Conservation (phyloP, 2,113 vertebrate genomes). For the Elephas maximus region DNA sequence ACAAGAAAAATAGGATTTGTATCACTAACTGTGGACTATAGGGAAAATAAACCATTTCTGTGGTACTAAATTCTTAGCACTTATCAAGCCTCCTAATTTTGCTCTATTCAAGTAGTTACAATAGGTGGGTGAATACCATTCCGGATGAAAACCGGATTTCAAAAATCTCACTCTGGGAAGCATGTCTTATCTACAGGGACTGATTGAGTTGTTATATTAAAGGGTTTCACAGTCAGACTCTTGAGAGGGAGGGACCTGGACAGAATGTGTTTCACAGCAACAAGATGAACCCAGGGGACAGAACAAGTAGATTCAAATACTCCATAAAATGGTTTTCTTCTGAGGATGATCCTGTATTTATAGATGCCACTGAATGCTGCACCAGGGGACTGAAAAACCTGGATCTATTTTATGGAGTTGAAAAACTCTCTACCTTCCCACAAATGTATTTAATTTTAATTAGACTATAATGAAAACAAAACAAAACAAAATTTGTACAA, state of each 20-base stretch:
- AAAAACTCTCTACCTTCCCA: conserved; percentile 28
- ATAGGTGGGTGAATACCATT: conserved; percentile 66
- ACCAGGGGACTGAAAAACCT: not conserved
- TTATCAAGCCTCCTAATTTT: conserved; percentile 72
- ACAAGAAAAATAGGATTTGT: conserved; percentile 77
- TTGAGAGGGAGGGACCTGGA: conserved; percentile 46
- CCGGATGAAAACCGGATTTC: conserved; percentile 51
- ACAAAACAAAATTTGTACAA: conserved; percentile 5
- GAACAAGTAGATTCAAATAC: conserved; percentile 57
- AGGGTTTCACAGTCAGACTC: conserved; percentile 82
- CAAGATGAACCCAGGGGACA: not conserved
- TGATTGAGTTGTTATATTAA: conserved; percentile 55
- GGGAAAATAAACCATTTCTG: conserved; percentile 76
- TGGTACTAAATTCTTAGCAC: conserved; percentile 74
- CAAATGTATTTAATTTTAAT: conserved; percentile 30
- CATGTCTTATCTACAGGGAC: conserved; percentile 76
- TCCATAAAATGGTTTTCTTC: conserved; percentile 50
- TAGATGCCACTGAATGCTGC: conserved; percentile 67
- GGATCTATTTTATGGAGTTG: not conserved
- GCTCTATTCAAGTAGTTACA: conserved; percentile 72
- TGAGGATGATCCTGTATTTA: conserved; percentile 45
- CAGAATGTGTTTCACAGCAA: conserved; percentile 51
- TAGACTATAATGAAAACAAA: not conserved
- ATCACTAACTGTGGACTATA: conserved; percentile 71
- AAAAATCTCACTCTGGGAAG: conserved; percentile 54